These are phyloP conservation scores for Mercenaria mercenaria DNA, from an alignment of 1,140 invertebrate genomes.

Conservation along the genomic window DNA sequence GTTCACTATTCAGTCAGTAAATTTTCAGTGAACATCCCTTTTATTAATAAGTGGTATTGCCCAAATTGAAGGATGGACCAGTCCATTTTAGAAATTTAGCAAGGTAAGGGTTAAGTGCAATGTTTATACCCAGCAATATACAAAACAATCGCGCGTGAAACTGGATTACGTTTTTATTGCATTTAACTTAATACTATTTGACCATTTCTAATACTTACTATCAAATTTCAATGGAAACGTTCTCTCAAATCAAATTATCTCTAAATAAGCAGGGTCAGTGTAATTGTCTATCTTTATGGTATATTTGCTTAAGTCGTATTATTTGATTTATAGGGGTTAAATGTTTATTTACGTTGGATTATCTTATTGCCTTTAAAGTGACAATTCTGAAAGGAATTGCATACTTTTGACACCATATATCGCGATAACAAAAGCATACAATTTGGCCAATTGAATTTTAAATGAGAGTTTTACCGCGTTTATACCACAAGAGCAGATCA, in stretches of 20 bases:
- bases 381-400: constrained; percentile 28
- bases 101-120: too few species aligned
- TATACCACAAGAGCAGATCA: too few species aligned
- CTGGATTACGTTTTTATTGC: not conserved
- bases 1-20: too few species aligned
- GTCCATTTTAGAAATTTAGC: too few species aligned
- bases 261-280: not conserved
- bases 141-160: not conserved
- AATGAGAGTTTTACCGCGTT: too few species aligned
- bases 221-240: too few species aligned
- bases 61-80: too few species aligned
- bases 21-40: too few species aligned
- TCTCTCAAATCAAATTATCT: not conserved
- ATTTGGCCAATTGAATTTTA: not conserved
- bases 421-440: not conserved
- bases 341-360: constrained; percentile 36
- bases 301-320: not conserved
- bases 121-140: too few species aligned
- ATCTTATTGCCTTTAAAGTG: constrained; percentile 45
- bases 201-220: not conserved
- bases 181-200: not conserved
- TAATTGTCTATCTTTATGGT: not conserved
- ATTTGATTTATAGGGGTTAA: constrained; percentile 8
- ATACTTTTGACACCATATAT: constrained; percentile 20
- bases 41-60: too few species aligned